Conservation (phyloP, 2,888 invertebrate species). For the Lutraria lutraria region DNA sequence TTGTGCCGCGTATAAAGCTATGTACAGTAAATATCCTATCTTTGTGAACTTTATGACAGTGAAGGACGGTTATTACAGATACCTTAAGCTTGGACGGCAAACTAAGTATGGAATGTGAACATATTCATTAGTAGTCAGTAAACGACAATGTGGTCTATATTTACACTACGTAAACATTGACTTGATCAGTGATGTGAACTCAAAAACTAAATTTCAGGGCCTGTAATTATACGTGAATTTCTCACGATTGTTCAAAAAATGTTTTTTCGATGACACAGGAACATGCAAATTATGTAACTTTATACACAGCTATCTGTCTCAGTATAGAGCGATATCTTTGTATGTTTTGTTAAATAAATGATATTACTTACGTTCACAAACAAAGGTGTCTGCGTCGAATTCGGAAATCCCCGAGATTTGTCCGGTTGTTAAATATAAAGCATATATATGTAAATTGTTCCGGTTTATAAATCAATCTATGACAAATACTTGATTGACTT, state of each 20-base stretch:
- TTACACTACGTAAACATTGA: not conserved
- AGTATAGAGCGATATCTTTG: too few species aligned
- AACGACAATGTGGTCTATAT: not conserved
- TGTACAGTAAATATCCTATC: not conserved
- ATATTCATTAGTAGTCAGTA: not conserved
- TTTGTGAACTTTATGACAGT: not conserved
- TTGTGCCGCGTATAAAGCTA: too few species aligned
- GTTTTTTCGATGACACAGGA: not conserved
- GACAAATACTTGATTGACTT: too few species aligned
- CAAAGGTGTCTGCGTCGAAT: too few species aligned
- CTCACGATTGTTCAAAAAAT: not conserved
- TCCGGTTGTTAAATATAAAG: too few species aligned
- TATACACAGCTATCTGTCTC: not conserved
- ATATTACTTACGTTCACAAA: too few species aligned
- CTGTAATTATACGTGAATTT: not conserved
- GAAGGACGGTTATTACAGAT: not conserved
- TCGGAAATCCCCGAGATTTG: too few species aligned
- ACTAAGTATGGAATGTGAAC: not conserved
- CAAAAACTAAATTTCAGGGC: not conserved
- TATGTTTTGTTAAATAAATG: too few species aligned
- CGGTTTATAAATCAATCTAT: too few species aligned
- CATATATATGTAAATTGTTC: too few species aligned
- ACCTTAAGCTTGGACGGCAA: not conserved
- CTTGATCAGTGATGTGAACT: slow-evolving; percentile 13
- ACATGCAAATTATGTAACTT: not conserved